Evolutionary conservation across 1,140 invertebrate species (phyloP).

Genomic region (Drosophila repleta): DNA sequence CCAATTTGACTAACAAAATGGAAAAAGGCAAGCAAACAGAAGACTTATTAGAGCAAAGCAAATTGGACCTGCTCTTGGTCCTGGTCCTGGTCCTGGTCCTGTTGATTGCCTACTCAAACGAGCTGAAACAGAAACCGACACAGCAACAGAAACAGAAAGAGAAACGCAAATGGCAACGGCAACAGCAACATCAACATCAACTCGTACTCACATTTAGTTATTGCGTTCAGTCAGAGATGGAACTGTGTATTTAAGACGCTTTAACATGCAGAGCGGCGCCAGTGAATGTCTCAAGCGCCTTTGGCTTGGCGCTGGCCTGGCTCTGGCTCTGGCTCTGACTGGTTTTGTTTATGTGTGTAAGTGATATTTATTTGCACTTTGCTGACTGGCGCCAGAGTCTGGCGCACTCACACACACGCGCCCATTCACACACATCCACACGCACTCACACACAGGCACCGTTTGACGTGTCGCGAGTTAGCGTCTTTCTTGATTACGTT

Average conservation of each 20-base stretch:
- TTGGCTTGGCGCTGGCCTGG: slow-evolving; percentile 1
- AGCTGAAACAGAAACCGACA: background rate
- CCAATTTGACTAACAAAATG: slow-evolving; percentile 11
- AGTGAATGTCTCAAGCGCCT: slow-evolving; percentile 21
- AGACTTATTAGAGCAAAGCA: slow-evolving; percentile 10
- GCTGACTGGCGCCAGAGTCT: slow-evolving; percentile 49
- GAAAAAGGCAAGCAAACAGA: slow-evolving; percentile 13
- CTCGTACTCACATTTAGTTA: slow-evolving; percentile 12
- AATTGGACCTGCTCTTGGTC: slow-evolving; percentile 8
- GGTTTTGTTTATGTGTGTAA: slow-evolving; percentile 46
- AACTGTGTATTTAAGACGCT: slow-evolving; percentile 43
- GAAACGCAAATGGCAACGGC: background rate
- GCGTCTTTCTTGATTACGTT: slow-evolving; percentile 24
- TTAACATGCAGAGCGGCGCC: slow-evolving; percentile 44
- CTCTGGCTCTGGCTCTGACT: no score
- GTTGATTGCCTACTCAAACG: slow-evolving; percentile 5
- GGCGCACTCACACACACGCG: slow-evolving; percentile 17
- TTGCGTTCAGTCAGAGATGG: slow-evolving; percentile 6
- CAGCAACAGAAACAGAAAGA: background rate
- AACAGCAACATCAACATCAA: background rate
- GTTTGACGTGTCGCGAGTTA: background rate
- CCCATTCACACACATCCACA: slow-evolving; percentile 18
- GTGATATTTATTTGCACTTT: slow-evolving; percentile 67
- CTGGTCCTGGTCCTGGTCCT: slow-evolving; percentile 7
- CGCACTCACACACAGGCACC: background rate